Base-by-base conservation (phyloP, 2,797 vertebrate species). In the Alauda arvensis region DNA sequence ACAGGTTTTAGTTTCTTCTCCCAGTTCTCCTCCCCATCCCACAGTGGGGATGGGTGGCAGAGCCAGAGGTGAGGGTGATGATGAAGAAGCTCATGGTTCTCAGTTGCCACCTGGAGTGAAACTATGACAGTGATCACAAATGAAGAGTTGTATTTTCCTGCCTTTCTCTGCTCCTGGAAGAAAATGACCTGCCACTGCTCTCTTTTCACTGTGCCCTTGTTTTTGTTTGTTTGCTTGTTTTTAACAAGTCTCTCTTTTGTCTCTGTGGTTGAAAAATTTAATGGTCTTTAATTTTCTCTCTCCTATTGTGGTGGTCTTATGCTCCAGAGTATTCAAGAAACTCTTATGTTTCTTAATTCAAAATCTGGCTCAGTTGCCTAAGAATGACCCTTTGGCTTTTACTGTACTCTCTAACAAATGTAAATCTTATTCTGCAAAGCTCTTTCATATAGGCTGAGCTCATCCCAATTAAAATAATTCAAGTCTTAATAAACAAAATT, bases 391-490 rank as follows among this genome's bases (percentile, higher is more conserved):
- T 45, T 85, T 83, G 37, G 9, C 28, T 83, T 89, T 78, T 53
- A 31, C 18, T 57, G 13, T 25, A 69, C 19, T 31, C 5, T 42
- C 5, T 12, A 63, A 60, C 2, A 52, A 72, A 43, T 72, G 39
- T 46, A 59, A 55, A 59, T 61, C 7, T 65, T 61, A 28, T 31
- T 84, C 60, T 59, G 43, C 8, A 65, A 53, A 72, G 21, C 33
- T 69, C 17, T 61, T 61, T 69, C 8, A n/a, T 46, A 43, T 25
- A 66, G 19, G 7, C 40, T 82, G 55, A 61, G 1, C 6, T 76
- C 79, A 65, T 55, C 87, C n/a, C 25, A 37, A 20, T 71, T 59
- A 53, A 68, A 88, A 72, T 66, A 88, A 52, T 25, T 80, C 33
- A 61, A 55, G 43, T 62, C 37, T n/a, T 78, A 72, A 72, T 68